Conservation (phyloP, 2,797 vertebrate genomes). For the Ataeniobius toweri region DNA sequence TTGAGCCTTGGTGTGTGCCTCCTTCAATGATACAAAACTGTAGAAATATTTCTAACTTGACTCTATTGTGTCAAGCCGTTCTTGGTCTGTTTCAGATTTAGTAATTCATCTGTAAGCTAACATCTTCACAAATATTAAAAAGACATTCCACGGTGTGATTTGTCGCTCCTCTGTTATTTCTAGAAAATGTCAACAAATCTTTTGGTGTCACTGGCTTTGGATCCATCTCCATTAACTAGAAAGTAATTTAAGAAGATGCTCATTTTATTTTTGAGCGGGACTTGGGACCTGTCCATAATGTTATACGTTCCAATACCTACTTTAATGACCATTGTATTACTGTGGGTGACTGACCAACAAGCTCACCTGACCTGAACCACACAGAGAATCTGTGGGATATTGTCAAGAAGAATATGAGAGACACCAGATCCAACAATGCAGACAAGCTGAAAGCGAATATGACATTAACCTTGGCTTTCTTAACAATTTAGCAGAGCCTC, state of each 20-base stretch:
- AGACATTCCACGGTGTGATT: conserved; percentile 42
- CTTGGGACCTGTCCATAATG: neutral
- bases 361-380: too few species aligned
- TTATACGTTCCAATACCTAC: neutral
- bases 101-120: conserved; percentile 53
- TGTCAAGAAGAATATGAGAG: neutral
- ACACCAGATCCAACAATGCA: neutral
- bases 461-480: neutral
- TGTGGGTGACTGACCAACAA: neutral
- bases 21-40: conserved; percentile 43
- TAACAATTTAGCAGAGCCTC: too few species aligned
- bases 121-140: conserved; percentile 66
- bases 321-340: neutral
- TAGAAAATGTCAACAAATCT: neutral
- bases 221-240: neutral
- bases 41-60: conserved; percentile 35
- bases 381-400: neutral
- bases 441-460: neutral
- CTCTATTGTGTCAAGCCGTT: conserved; percentile 25
- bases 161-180: conserved; percentile 26
- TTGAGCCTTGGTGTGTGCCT: conserved; percentile 55
- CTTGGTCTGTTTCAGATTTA: conserved; percentile 27
- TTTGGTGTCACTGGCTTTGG: conserved; percentile 5
- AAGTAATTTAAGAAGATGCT: neutral
- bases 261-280: neutral